Percentiles rank a stretch among this genome's conserved stretches.
phyloP scores from a whole-genome alignment of 2,113 vertebrate species.

The Gasterosteus aculeatus region DNA sequence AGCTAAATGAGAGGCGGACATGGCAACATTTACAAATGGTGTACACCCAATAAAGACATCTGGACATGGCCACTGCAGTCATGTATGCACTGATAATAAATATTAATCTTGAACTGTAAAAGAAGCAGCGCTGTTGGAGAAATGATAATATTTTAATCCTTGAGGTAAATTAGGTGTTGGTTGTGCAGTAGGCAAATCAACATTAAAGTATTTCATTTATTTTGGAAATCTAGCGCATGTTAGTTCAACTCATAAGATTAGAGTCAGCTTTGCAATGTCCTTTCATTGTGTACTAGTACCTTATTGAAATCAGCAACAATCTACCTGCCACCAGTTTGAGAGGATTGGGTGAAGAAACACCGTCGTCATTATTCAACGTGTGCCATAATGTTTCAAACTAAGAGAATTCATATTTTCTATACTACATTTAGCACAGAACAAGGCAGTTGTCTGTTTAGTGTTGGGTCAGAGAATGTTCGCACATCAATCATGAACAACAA shows the following conservation, averaged over 20 bases:
- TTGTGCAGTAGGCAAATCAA: not conserved
- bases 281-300: constrained; percentile 1
- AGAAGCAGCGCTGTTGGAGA: not conserved
- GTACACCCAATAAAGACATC: constrained; percentile 1
- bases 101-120: not conserved
- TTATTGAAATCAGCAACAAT: constrained; percentile 6
- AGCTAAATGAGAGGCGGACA: not conserved
- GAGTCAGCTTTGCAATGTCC: not conserved
- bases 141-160: not conserved
- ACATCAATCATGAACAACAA: not conserved
- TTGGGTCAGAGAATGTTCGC: constrained; percentile 18
- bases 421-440: not conserved
- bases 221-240: constrained; percentile 1
- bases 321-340: not conserved
- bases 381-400: constrained; percentile 19
- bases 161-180: not conserved
- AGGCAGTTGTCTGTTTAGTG: not conserved
- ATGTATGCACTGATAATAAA: constrained; percentile 18
- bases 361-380: constrained; percentile 2
- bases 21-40: constrained; percentile 3
- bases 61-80: not conserved
- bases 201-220: not conserved
- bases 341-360: not conserved
- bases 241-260: not conserved
- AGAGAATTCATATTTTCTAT: not conserved